Evolutionary conservation across 2,797 vertebrate species (phyloP), one percentile per base, ranked within the genome.

Genomic region (Chloroceryle amazona): DNA sequence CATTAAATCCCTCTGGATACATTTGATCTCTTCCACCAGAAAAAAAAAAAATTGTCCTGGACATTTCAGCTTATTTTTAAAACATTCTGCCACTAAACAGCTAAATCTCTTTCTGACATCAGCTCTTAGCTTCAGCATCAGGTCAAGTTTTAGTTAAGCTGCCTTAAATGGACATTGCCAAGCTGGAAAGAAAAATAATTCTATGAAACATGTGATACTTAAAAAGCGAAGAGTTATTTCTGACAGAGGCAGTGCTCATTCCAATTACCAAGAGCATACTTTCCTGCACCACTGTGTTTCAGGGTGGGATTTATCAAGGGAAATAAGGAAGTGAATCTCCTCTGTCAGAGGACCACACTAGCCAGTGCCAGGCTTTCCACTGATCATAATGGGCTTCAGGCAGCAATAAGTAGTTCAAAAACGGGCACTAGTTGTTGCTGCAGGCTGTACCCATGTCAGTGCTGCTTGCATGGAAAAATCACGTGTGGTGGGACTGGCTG

Each of bases 171-270:
- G 91, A 79, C 66, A 81, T 55, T 57, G 86, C n/a, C 82, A 82
- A 80, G 47, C 52, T 84, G 80, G 90, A 94, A 96, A 94, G 85
- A 96, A 96, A 93, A 95, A 89, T 73, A 95, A 90, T 90, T 93
- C n/a, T 80, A 13, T 46, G 66, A 91, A 94, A 65, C 13, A 81
- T 65, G 29, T 67, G 87, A 93, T 96, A 88, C 80, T 93, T 93
- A 65, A 88, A 93, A 91, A 91, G 39, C 79, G 90, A 70, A 74
- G 57, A 79, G 71, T 72, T 93, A 52, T 93, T 95, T 87, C 68
- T 84, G 70, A 76, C 74, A 63, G 47, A 80, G 52, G 33, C 20
- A 46, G 20, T 71, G 39, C 44, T 91, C 33, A 74, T 41, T 23
- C 57, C 1, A 5, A 25, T 22, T 33, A 44, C 41, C 49, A 61